Base-by-base conservation (phyloP, 2,113 vertebrate species). In the Panthera tigris region DNA sequence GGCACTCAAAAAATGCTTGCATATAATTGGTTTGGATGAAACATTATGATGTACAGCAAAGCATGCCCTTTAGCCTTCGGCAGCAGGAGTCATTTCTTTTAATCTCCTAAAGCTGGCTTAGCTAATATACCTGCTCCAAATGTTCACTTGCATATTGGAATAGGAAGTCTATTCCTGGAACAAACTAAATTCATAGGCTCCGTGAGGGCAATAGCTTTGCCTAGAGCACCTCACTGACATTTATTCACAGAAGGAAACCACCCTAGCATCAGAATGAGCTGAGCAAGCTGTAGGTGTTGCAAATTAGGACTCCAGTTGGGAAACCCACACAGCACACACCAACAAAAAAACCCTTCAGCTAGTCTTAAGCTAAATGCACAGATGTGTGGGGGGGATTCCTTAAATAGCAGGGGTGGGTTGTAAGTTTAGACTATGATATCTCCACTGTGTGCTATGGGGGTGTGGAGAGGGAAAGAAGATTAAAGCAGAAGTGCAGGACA, bases 371-470 rank as follows among this genome's bases (percentile, higher is more conserved):
- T 88, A 93, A 92, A 96, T 69, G 66, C 93, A 95, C 96, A 98
- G 97, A 97, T 97, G 95, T 95, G 61, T 93, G 91, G 13, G 50
- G 95, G 83, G n/a, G 89, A 92, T 91, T 96, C 81, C 81, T 96
- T 92, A 97, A 96, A 98, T 94, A 97, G 76, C 84, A 93, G 79
- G 36, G 71, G 63, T 69, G 80, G 66, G 48, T 73, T 90, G 41
- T 90, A 95, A 96, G 83, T 98, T 97, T 98, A 98, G 93, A 97
- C 65, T 39, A 25, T 97, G 90, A 95, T 85, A 85, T 97, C 94
- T 69, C 52, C 73, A 73, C 23, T 63, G 39, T 79, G 18, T 50
- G 33, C 57, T 90, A 13, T 89, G 71, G 18, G 80, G 85, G n/a
- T 85, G 69, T 92, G 57, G 19, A 55, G 48, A 82, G 55, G 45